Percentiles rank a stretch among this genome's conserved stretches.
phyloP scores from a whole-genome alignment of 2,797 vertebrate genomes.

The Chanos chanos region DNA sequence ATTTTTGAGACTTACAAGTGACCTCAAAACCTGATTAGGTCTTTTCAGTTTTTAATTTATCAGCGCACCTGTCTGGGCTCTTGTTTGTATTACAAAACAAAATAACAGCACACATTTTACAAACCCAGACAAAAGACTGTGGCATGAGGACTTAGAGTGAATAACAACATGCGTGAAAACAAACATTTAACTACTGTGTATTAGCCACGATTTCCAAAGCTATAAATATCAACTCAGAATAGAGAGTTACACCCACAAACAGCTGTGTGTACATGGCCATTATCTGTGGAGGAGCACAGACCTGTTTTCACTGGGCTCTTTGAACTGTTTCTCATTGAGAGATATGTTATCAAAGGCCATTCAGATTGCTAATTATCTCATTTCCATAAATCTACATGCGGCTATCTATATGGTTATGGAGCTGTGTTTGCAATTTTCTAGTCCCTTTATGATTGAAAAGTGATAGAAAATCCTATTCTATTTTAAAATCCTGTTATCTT shows the following conservation, averaged over 20 bases:
- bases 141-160: not conserved
- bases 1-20: no score
- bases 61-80: no score
- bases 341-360: not conserved
- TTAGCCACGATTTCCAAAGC: constrained; percentile 11
- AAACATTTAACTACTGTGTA: constrained; percentile 16
- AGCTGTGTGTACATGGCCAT: not conserved
- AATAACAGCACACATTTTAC: not conserved
- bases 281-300: not conserved
- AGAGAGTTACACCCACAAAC: not conserved
- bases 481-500: no score
- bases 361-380: not conserved
- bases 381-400: no score
- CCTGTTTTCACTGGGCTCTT: not conserved
- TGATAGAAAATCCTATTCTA: no score
- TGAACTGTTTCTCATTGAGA: not conserved
- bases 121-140: not conserved
- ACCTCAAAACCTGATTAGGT: no score
- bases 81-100: no score
- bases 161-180: not conserved
- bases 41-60: no score
- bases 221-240: not conserved
- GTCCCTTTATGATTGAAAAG: no score
- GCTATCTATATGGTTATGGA: no score
- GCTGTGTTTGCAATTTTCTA: no score